A percentile compares a stretch with the other conserved stretches of the same genome.
These are phyloP conservation scores for Herpetotheres cachinnans DNA, from an alignment of 2,113 vertebrate species.

Conservation along the genomic window DNA sequence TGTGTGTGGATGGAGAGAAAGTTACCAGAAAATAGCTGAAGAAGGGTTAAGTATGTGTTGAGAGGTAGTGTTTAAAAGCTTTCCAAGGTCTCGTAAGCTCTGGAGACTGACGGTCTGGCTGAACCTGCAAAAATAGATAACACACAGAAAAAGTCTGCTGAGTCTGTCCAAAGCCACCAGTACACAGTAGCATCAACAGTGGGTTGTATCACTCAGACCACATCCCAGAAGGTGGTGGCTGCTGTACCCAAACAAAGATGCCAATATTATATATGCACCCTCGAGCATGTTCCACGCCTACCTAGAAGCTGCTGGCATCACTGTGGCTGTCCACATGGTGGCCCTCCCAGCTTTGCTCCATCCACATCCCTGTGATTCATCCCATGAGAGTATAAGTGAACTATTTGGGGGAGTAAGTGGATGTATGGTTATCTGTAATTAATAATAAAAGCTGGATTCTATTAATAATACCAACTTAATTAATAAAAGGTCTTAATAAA, in stretches of 20 bases:
- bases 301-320: background rate
- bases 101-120: background rate
- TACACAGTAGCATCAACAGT: rapidly evolving
- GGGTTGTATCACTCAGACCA: rapidly evolving
- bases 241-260: background rate
- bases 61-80: background rate
- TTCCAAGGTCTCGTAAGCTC: background rate
- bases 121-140: background rate
- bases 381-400: rapidly evolving
- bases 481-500: background rate
- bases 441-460: background rate
- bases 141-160: background rate
- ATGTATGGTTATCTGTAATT: background rate
- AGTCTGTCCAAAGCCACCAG: background rate
- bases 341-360: background rate
- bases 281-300: background rate
- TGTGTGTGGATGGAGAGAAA: background rate
- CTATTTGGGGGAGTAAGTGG: background rate
- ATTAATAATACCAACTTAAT: background rate
- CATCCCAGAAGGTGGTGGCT: background rate
- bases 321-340: background rate
- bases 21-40: background rate
- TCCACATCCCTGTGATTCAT: background rate
- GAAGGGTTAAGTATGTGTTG: background rate
- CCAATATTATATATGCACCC: rapidly evolving